Conservation (phyloP, 2,113 vertebrate genomes). For the Mesembrinibis cayennensis region DNA sequence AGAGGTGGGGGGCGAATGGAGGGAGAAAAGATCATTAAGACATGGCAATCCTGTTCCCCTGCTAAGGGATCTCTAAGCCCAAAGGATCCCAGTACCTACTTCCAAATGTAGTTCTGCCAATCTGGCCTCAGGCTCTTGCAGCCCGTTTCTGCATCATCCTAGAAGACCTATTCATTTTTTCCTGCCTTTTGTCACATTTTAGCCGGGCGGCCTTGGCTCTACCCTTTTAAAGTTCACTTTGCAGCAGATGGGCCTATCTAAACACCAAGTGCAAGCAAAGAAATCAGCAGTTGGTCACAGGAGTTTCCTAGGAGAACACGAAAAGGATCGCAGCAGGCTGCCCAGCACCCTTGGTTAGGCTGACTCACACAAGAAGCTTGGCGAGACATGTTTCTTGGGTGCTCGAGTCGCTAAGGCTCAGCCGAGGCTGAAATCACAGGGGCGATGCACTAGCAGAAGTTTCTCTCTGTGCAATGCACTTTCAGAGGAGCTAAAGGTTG, state of each 20-base stretch:
- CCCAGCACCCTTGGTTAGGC: not conserved
- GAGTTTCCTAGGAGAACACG: not conserved
- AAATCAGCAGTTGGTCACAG: not conserved
- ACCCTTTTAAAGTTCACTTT: not conserved
- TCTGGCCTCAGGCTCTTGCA: not conserved
- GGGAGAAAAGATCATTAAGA: too few species aligned
- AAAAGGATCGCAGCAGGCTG: not conserved
- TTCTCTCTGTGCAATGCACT: not conserved
- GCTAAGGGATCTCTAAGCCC: not conserved
- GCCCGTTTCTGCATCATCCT: not conserved
- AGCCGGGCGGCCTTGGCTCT: not conserved
- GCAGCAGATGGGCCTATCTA: not conserved
- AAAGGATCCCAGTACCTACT: not conserved
- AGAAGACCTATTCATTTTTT: not conserved
- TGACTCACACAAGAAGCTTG: not conserved
- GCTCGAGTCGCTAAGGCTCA: rapidly evolving
- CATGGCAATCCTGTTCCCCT: not conserved
- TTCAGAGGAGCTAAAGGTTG: not conserved
- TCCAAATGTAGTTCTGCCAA: not conserved
- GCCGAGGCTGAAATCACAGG: not conserved
- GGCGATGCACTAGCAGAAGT: not conserved
- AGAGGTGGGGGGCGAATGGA: not conserved
- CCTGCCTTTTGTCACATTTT: not conserved
- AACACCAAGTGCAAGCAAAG: not conserved
- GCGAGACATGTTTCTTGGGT: not conserved